Base-by-base conservation (phyloP, 2,888 invertebrate species). In the Caenorhabditis panamensis region DNA sequence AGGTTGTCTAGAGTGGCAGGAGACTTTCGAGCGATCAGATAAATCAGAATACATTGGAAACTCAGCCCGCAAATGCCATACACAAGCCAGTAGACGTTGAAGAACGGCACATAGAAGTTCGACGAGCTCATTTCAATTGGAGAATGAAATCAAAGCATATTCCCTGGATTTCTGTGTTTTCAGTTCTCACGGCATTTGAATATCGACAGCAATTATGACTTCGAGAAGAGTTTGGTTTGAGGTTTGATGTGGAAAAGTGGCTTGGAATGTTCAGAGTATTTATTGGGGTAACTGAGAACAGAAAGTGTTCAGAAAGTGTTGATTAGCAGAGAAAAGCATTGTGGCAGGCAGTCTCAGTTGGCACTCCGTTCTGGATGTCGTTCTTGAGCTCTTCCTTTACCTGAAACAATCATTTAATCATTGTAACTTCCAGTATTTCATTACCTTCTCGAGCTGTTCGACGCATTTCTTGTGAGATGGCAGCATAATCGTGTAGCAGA, bases 81-180 rank as follows among this genome's bases (percentile, higher is more conserved):
- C 5, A 79, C 5, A 0, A 54, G 54, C 63, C 73, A 79, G 31
- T 79, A 79, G 24, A 44, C 63, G 36, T 59, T 68, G 68, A 79
- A 79, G 51, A 79, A 68, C 28, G 73, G 16, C 9, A 79, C 79
- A 31, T 79, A 79, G 51, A 49, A 68, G 59, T 73, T 63, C 20
- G 79, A 73, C 20, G 75, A 75, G 53, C 75, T 66, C 75, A 75
- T 75, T 58, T 53, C 31, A 9, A 26, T 5, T 6, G n/a, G 22
- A 2, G 54, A 54, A 31, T 31, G 54, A 31, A 20, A 9, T 22
- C 22, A 6, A 41, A 41, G 41, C 11, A 41, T 2, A 22, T 5
- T 20, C n/a, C 2, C 3, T 18, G n/a, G 5, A n/a, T 5, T 31
- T 31, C 54, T 2, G 24, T 37, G 56, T 18, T 44, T 71, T 28